phyloP scores from a whole-genome alignment of 1,140 invertebrate genomes.

The Hyles vespertilio region DNA sequence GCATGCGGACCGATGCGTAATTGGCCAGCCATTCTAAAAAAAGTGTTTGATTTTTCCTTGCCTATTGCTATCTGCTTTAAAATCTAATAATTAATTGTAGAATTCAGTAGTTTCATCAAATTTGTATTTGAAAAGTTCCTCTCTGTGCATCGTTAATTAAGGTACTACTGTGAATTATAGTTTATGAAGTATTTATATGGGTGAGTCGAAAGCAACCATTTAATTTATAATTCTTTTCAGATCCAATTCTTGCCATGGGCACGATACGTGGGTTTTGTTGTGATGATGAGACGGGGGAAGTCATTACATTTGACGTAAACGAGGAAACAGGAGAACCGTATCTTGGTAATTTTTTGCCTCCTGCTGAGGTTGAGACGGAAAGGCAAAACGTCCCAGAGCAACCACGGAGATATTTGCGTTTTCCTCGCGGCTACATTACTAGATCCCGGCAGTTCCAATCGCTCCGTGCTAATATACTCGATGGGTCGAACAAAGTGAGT shows the following conservation, averaged over 20 bases:
- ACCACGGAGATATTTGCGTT: constrained; percentile 29
- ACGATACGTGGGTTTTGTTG: constrained; percentile 32
- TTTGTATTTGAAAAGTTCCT: too few species aligned
- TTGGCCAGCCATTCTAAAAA: too few species aligned
- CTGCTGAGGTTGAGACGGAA: not conserved
- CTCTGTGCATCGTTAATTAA: too few species aligned
- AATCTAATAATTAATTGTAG: too few species aligned
- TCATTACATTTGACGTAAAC: constrained; percentile 46
- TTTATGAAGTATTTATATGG: too few species aligned
- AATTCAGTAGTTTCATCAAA: too few species aligned
- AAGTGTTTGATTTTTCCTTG: too few species aligned
- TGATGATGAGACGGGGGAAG: constrained; percentile 58
- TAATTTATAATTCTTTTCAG: too few species aligned
- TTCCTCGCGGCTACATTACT: constrained; percentile 39
- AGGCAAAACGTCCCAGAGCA: constrained; percentile 11
- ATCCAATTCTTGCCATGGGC: constrained; percentile 23
- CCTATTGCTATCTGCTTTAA: too few species aligned
- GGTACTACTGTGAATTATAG: too few species aligned
- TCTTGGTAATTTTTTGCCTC: constrained; percentile 9
- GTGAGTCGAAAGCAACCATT: too few species aligned
- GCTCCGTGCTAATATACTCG: constrained; percentile 50
- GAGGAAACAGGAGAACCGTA: constrained; percentile 48
- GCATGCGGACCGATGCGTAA: too few species aligned
- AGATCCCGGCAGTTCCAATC: constrained; percentile 50
- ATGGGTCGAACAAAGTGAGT: constrained; percentile 48